These are phyloP conservation scores for Python bivittatus DNA, from an alignment of 2,113 vertebrate genomes.

Conservation along the genomic window DNA sequence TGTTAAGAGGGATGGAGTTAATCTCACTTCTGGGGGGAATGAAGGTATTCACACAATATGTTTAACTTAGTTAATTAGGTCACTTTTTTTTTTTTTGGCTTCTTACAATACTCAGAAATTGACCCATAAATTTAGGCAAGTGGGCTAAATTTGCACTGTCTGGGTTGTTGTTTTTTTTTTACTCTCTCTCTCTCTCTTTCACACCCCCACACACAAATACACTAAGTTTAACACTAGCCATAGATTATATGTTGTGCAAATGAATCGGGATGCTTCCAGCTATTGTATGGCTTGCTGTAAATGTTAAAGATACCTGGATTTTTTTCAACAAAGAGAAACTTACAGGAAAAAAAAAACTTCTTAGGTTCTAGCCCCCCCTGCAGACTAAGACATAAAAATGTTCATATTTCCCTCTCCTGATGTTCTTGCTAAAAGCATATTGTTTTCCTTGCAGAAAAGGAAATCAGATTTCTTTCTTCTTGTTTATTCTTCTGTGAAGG, in stretches of 20 bases:
- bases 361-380: conserved; percentile 81
- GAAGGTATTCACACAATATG: not conserved
- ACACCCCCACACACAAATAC: not conserved
- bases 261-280: not conserved
- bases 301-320: not conserved
- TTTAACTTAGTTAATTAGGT: not conserved
- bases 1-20: too few relatives aligned
- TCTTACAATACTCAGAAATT: not conserved
- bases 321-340: not conserved
- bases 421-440: not conserved
- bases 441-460: not conserved
- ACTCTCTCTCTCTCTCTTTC: not conserved
- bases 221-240: not conserved
- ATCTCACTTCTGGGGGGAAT: too few relatives aligned
- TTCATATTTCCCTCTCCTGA: not conserved
- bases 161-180: too few relatives aligned
- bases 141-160: not conserved
- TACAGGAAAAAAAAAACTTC: not conserved
- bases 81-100: not conserved
- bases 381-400: conserved; percentile 62
- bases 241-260: not conserved
- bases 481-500: not conserved
- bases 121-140: not conserved
- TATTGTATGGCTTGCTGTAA: not conserved
- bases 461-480: not conserved